These are phyloP conservation scores for Agapetus fuscipes DNA, from an alignment of 2,888 invertebrate genomes.

Conservation along the genomic window DNA sequence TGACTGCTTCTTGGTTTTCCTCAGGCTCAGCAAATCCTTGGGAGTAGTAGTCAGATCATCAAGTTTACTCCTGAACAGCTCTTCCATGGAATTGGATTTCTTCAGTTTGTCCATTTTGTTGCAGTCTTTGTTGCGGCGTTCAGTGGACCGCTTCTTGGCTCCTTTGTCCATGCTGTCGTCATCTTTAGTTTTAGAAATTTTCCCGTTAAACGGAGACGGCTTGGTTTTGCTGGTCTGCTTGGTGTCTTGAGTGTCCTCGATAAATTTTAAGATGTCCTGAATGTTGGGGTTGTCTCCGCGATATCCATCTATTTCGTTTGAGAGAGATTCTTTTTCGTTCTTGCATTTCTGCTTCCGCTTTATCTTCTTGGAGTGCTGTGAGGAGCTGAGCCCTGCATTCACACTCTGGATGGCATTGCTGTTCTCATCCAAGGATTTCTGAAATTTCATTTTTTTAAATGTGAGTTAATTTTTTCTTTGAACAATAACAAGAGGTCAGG, in stretches of 20 bases:
- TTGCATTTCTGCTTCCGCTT: constrained; percentile 52
- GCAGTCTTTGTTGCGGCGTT: constrained; percentile 31
- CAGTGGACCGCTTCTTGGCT: constrained; percentile 42
- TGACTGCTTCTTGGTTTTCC: constrained; percentile 23
- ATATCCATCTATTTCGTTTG: constrained; percentile 65
- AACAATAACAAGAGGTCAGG: no score
- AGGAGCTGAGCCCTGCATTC: constrained; percentile 36
- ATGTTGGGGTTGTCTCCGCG: constrained; percentile 63
- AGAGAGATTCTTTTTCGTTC: constrained; percentile 46
- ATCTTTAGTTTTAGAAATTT: constrained; percentile 9
- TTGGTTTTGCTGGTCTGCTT: constrained; percentile 30
- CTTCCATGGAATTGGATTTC: constrained; percentile 72
- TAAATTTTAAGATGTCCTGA: constrained; percentile 67
- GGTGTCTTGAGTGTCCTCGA: constrained; percentile 47
- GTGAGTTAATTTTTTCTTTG: no score
- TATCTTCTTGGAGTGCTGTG: constrained; percentile 40
- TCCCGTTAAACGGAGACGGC: constrained; percentile 6
- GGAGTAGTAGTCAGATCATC: constrained; percentile 55
- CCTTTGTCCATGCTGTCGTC: constrained; percentile 37
- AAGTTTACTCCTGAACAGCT: constrained; percentile 66
- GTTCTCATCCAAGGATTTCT: constrained; percentile 71
- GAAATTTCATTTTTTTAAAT: no score
- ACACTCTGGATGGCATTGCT: constrained; percentile 60
- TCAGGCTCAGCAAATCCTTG: constrained; percentile 27
- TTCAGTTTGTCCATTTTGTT: constrained; percentile 36